These are phyloP conservation scores for Salminus brasiliensis DNA, from an alignment of 2,113 vertebrate species.

Conservation along the genomic window DNA sequence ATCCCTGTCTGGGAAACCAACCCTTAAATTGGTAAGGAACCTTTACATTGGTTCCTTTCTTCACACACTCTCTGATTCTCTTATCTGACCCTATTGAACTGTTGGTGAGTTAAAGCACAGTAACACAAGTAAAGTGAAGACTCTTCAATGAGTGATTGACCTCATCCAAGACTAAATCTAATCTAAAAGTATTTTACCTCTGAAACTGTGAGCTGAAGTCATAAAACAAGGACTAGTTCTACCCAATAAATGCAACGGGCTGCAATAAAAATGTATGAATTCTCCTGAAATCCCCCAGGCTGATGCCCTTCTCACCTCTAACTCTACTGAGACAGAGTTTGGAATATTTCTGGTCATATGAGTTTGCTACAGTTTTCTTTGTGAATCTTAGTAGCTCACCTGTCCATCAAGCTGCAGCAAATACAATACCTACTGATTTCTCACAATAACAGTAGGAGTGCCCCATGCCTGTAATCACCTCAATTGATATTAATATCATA, in stretches of 20 bases:
- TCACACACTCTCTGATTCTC: no score
- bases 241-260: not conserved
- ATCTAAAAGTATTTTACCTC: not conserved
- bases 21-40: no score
- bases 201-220: not conserved
- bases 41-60: no score
- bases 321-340: not conserved
- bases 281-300: not conserved
- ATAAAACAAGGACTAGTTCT: not conserved
- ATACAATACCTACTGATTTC: not conserved
- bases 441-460: not conserved
- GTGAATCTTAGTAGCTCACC: not conserved
- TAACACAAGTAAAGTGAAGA: no score
- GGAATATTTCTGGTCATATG: not conserved
- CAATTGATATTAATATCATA: no score
- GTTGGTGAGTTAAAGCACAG: no score
- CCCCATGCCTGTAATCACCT: no score
- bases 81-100: no score
- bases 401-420: slow-evolving; percentile 1
- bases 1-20: no score
- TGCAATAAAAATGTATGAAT: not conserved
- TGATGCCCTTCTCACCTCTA: slow-evolving; percentile 7
- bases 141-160: not conserved
- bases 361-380: not conserved
- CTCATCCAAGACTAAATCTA: not conserved